These are phyloP conservation scores for Pelodiscus sinensis DNA, from an alignment of 2,113 vertebrate species.

Conservation along the genomic window DNA sequence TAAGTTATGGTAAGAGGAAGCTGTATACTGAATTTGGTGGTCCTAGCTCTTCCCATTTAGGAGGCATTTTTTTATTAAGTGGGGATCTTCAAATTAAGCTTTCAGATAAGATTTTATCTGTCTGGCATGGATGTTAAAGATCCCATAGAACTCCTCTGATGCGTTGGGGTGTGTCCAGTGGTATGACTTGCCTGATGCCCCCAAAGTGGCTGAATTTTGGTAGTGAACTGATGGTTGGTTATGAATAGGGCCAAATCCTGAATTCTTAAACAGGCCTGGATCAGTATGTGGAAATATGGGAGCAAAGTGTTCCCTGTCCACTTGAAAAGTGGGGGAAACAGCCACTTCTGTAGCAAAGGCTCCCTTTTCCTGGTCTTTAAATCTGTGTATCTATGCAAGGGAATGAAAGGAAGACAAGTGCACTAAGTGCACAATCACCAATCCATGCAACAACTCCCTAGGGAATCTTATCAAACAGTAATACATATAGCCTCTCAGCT, in stretches of 20 bases:
- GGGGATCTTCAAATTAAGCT: not conserved
- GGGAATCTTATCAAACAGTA: not conserved
- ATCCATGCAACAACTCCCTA: not conserved
- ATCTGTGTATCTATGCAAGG: not conserved
- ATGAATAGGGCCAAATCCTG: not conserved
- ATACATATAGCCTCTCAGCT: not conserved
- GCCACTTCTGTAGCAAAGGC: not conserved
- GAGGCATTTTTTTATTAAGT: not conserved
- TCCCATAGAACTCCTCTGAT: not conserved
- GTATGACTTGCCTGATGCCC: not conserved
- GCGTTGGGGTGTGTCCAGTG: too few species aligned
- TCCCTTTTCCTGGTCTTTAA: not conserved
- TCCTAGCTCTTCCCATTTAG: too few species aligned
- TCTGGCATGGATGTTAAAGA: not conserved
- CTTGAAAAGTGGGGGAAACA: not conserved
- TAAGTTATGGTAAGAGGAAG: too few species aligned
- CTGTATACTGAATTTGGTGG: too few species aligned
- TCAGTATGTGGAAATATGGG: not conserved
- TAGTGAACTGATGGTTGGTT: not conserved
- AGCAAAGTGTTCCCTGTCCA: too few species aligned
- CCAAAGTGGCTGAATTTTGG: not conserved
- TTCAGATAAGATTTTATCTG: not conserved
- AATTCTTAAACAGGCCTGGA: not conserved
- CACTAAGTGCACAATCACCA: not conserved
- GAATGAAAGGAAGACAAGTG: fast-evolving